Conservation (phyloP, 2,888 invertebrate genomes). For the Cheilosia grossa region DNA sequence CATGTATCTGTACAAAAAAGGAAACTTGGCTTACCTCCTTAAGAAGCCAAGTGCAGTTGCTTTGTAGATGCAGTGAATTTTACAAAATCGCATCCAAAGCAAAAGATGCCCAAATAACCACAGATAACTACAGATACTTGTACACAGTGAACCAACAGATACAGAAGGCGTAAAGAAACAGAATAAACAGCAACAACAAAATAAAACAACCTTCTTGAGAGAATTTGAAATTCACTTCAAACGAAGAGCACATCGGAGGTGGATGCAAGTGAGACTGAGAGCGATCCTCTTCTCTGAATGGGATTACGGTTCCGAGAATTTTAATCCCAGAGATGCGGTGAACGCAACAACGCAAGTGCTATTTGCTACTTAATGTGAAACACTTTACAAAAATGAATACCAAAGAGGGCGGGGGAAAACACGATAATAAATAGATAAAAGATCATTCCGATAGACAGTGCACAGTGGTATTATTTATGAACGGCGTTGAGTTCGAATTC, state of each 20-base stretch:
- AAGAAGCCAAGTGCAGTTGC: background rate
- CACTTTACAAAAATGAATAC: slow-evolving; percentile 26
- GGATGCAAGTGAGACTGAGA: too few relatives aligned
- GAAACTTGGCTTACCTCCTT: background rate
- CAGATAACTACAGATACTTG: background rate
- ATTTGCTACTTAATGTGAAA: slow-evolving; percentile 52
- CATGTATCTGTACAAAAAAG: background rate
- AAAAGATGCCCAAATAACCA: background rate
- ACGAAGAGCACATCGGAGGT: slow-evolving; percentile 9
- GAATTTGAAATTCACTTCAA: slow-evolving; percentile 47
- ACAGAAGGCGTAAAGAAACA: slow-evolving; percentile 23
- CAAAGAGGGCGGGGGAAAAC: background rate
- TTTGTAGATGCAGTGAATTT: slow-evolving; percentile 23
- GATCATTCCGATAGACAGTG: background rate
- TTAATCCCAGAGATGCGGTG: slow-evolving; percentile 44
- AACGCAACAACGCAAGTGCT: slow-evolving; percentile 43
- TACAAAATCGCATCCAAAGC: slow-evolving; percentile 6
- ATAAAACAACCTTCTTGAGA: slow-evolving; percentile 31
- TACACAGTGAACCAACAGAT: background rate
- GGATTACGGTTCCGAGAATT: slow-evolving; percentile 55
- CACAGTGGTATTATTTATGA: background rate
- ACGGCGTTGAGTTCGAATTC: slow-evolving; percentile 8
- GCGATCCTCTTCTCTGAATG: slow-evolving; percentile 53
- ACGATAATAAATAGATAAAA: background rate
- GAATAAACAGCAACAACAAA: slow-evolving; percentile 3